Evolutionary conservation across 2,888 invertebrate genomes (phyloP), one percentile per base, ranked within the genome.

Genomic region (Acrobeloides nanus): DNA sequence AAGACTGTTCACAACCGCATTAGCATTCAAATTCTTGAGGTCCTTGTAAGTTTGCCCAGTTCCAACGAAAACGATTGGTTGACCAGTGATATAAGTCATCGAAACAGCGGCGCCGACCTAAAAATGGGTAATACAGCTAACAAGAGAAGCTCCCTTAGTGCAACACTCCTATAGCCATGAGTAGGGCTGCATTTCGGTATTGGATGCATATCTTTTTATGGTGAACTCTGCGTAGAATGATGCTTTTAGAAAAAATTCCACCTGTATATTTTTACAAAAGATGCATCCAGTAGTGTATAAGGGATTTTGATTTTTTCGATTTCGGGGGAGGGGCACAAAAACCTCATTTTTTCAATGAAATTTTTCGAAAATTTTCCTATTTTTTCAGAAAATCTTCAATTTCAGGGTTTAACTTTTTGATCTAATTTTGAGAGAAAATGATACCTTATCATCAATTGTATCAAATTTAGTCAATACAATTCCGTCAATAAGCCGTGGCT

Each of bases 11-110:
- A 95, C 95, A 32, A 97, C 92, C 44, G 93, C 89, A 74, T 87
- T 88, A 8, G 87, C 89, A 75, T 99, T 95, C 61, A 97, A 81
- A 49, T 88, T 89, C 75, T 92, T 89, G 68, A 99, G 80, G 79
- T 99, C 97, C 0, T 89, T 87, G 76, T 99, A 99, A 0, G 95
- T 97, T 79, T 99, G 97, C 1, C 97, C 97, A 3, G 93, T 95
- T 31, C 97, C 97, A 15, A 99, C 95, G 75, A 93, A 93, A 35
- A 93, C 89, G 44, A 99, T 97, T 0, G 97, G 97, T 76, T 99
- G 95, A 0, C 97, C 97, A 0, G 97, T 99, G 55, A 95, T 92
- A 76, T 97, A 99, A 0, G 97, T 93, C 97, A 99, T 99, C 15
- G 97, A 97, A 66, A 99, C 92, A 17, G 97, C 95, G 33, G 97